Conservation (phyloP, 2,113 vertebrate genomes). For the Spheniscus mendiculus region DNA sequence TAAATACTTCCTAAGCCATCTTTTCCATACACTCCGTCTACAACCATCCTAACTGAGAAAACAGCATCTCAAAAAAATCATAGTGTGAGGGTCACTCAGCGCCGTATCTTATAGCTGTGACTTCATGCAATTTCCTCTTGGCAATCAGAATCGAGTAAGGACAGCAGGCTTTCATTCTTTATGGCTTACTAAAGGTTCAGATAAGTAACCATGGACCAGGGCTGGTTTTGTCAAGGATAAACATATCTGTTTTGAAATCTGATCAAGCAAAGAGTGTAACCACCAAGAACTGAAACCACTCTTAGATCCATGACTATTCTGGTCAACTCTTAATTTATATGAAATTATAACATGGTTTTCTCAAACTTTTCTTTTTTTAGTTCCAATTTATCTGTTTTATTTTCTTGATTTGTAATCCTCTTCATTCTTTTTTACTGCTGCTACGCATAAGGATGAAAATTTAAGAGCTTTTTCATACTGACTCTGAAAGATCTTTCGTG, state of each 20-base stretch:
- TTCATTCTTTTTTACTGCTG: background rate
- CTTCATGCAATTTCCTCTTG: background rate
- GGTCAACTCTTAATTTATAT: background rate
- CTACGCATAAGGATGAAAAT: background rate
- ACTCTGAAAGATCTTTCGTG: background rate
- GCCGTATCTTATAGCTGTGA: rapidly evolving
- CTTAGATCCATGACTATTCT: background rate
- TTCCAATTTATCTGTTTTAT: background rate
- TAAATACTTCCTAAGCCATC: background rate
- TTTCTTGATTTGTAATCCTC: background rate
- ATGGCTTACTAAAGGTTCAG: background rate
- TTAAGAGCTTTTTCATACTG: background rate
- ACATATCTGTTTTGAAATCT: background rate
- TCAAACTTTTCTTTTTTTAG: background rate
- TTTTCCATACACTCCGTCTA: background rate
- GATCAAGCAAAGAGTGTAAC: background rate
- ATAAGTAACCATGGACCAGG: background rate
- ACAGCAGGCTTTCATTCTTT: background rate
- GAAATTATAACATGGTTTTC: background rate
- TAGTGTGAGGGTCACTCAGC: background rate
- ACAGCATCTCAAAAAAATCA: background rate
- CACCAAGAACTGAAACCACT: background rate
- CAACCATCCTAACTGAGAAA: background rate
- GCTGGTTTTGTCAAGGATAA: background rate
- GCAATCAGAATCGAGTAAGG: background rate